Percentiles rank a stretch among this genome's conserved stretches.
These are phyloP conservation scores for Dasypogon diadema DNA, from an alignment of 2,888 invertebrate genomes.

Conservation along the genomic window DNA sequence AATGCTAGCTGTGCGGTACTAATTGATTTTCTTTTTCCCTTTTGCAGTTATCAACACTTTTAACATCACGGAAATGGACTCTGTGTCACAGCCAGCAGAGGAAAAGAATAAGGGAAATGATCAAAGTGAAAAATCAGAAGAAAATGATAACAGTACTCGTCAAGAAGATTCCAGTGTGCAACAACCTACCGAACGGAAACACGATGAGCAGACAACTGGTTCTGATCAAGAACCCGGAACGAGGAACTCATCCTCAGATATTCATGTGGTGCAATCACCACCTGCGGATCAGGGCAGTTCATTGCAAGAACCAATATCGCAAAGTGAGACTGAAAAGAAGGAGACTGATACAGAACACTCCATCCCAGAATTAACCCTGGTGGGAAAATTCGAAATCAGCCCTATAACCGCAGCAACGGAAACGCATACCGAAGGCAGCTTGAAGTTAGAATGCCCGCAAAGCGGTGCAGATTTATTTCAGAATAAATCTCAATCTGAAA, in stretches of 20 bases:
- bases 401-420: conserved; percentile 17
- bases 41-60: conserved; percentile 51
- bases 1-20: not conserved
- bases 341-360: not conserved
- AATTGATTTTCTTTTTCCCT: not conserved
- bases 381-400: conserved; percentile 28
- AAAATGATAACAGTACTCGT: conserved; percentile 13
- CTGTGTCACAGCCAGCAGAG: conserved; percentile 53
- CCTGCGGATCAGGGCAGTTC: conserved; percentile 2
- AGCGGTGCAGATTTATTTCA: conserved; percentile 7
- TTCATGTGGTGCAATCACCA: not conserved
- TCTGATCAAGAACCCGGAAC: conserved; percentile 14
- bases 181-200: conserved; percentile 9
- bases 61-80: conserved; percentile 54
- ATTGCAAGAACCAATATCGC: conserved; percentile 22
- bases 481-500: conserved; percentile 18
- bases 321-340: conserved; percentile 38
- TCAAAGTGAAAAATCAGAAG: conserved; percentile 33
- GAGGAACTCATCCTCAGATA: not conserved
- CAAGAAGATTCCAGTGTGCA: not conserved
- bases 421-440: conserved; percentile 19
- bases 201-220: not conserved
- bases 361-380: conserved; percentile 8
- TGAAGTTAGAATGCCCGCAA: conserved; percentile 18
- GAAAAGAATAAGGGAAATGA: conserved; percentile 41